Base-by-base conservation (phyloP, 2,888 invertebrate genomes). In the Zele albiditarsus region DNA sequence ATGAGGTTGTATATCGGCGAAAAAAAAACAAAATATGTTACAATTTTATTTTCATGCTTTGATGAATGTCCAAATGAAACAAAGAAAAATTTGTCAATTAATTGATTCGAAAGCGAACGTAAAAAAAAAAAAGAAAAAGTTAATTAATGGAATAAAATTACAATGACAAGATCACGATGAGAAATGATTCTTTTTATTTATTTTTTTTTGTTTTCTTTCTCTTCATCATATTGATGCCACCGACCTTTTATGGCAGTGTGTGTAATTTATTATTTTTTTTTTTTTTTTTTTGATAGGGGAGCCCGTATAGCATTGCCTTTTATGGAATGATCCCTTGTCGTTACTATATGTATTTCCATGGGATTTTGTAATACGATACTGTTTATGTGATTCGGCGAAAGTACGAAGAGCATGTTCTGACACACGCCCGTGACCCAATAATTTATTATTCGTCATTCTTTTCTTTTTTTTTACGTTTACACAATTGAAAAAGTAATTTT, bases 191-290 rank as follows among this genome's bases (percentile, higher is more conserved):
- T 46, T 46, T 46, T 46, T 6, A 0, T 46, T 46, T 14, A n/a
- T n/a, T 42, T 42, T 6, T 42, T 46, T 6, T 3, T 46, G n/a
- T n/a, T n/a, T n/a, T n/a, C n/a, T n/a, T n/a, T n/a, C n/a, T n/a
- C n/a, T n/a, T n/a, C n/a, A n/a, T 46, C 16, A 46, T 46, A n/a
- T 46, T 16, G 16, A 60, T 25, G 16, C n/a, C 14, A n/a, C 14
- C n/a, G 28, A 68, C 28, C 68, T n/a, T 68, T 68, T 68, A 68
- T 66, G 66, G 66, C 14, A 42, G 20, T n/a, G 63, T 20, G 31
- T 62, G 28, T 60, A 16, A 60, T n/a, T n/a, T n/a, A n/a, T n/a
- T n/a, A n/a, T n/a, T 60, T 60, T 60, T 60, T 27, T 23, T 25
- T 27, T 16, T 5, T 63, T 12, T 63, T 14, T 63, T 63, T 63